Base-by-base conservation (phyloP, 2,888 invertebrate species). In the Hypolimnas misippus region DNA sequence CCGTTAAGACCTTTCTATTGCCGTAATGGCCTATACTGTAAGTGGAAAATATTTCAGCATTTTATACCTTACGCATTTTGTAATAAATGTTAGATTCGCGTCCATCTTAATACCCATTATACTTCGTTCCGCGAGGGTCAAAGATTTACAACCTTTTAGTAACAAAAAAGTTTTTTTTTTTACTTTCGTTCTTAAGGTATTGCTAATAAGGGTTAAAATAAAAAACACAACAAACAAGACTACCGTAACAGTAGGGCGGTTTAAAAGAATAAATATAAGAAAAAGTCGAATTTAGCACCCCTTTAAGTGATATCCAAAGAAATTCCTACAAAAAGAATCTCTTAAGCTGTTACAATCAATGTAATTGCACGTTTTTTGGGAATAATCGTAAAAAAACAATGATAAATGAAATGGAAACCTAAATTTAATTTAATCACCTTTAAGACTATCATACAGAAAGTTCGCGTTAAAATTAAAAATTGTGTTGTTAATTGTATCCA, bases 131-230 rank as follows among this genome's bases (percentile, higher is more conserved):
- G 56, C 42, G 56, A 56, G 56, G 62, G 62, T 62, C 51, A 50
- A 62, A 62, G 62, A 62, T 62, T 62, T 62, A 62, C 62, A 56
- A 44, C 62, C 56, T 62, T 54, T 57, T 57, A 57, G 56, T 57
- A 56, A 44, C 33, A 10, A 8, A 35, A 14, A 19, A 44, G 7
- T n/a, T 35, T 52, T 12, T 21, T 52, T 12, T 21, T 57, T 57
- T 35, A 49, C 42, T 53, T 46, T 56, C 46, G 46, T n/a, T 33
- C 53, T 57, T 57, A 57, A 33, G 25, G 19, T 33, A 1, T 25
- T 46, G 19, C n/a, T 17, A 12, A 57, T 57, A 62, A 33, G 46
- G 49, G 12, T 38, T 57, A 49, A 54, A 62, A 57, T 50, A 17
- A 31, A 2, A 19, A 50, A 16, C n/a, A 5, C 31, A 52, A n/a